Evolutionary conservation across 2,888 invertebrate genomes (phyloP), one percentile per base, ranked within the genome.

Genomic region (Leptinotarsa tumamoca): DNA sequence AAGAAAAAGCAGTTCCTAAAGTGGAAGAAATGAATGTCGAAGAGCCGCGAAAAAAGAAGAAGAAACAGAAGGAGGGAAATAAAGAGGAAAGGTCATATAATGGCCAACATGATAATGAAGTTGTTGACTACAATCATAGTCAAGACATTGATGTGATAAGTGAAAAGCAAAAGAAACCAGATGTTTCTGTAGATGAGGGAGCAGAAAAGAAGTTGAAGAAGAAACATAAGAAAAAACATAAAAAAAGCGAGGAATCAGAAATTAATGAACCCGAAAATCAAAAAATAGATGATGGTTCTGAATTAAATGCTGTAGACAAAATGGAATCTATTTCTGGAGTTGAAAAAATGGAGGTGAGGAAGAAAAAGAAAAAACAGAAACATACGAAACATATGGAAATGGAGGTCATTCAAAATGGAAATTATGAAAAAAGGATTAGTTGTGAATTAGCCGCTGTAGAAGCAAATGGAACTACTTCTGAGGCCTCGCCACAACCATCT

Each of bases 191-290:
- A 27, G 23, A 58, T 27, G 3, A 13, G 4, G 14, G 23, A 58
- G 4, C 58, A 58, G 14, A 58, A 21, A 21, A 10, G 13, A 58
- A 18, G 18, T 21, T 21, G 21, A 58, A 18, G 18, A 58, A 58
- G 23, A 58, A 58, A 58, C 58, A 58, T 14, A 58, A 58, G 21
- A 58, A 58, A 13, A 58, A 58, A 58, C 18, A 58, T 13, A 58
- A 56, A 52, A 4, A 52, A 15, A 52, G n/a, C n/a, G 14, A n/a
- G 52, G 52, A 52, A 17, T 15, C 4, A 52, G n/a, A 52, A n/a
- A 52, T n/a, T 17, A 14, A 7, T 52, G 52, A 52, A 52, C 15
- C 15, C n/a, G 15, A 52, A n/a, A 52, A 52, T 17, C 15, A 52
- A 52, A n/a, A 52, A 52, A n/a, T 52, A 52, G 52, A n/a, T n/a